phyloP scores from a whole-genome alignment of 2,113 vertebrate species.

The Hyaena hyaena region DNA sequence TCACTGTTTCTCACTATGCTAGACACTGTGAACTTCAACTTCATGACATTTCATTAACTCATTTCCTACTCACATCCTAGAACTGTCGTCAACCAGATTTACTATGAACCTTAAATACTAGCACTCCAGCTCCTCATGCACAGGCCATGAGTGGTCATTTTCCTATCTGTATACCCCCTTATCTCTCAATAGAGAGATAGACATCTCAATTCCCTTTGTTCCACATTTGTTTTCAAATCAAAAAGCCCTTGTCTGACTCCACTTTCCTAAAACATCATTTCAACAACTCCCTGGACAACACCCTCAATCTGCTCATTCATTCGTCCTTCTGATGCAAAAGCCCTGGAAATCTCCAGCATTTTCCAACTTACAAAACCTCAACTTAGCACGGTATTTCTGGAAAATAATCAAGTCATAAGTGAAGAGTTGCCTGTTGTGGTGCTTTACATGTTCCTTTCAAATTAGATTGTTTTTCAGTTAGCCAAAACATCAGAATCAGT shows the following conservation, averaged over 20 bases:
- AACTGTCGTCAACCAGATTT: background rate
- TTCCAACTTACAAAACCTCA: background rate
- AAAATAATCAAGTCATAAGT: background rate
- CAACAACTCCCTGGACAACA: background rate
- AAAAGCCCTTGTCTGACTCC: background rate
- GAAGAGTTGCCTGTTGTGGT: background rate
- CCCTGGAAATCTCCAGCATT: background rate
- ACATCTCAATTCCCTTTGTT: background rate
- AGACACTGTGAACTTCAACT: background rate
- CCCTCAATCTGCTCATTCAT: background rate
- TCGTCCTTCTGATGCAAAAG: background rate
- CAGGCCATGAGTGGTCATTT: background rate
- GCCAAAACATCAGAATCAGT: background rate
- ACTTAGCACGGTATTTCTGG: background rate
- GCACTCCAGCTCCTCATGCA: background rate
- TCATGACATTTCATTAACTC: background rate
- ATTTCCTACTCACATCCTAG: background rate
- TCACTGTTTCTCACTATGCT: background rate
- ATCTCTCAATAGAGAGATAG: background rate
- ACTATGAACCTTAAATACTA: background rate
- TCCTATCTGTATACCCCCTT: background rate
- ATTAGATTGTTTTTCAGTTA: background rate
- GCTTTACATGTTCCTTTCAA: background rate
- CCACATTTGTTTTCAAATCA: background rate
- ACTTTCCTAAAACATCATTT: background rate